A percentile compares a stretch with the other conserved stretches of the same genome.
Conservation (phyloP, 2,888 invertebrate species). For the Gymnoscelis rufifasciata region DNA sequence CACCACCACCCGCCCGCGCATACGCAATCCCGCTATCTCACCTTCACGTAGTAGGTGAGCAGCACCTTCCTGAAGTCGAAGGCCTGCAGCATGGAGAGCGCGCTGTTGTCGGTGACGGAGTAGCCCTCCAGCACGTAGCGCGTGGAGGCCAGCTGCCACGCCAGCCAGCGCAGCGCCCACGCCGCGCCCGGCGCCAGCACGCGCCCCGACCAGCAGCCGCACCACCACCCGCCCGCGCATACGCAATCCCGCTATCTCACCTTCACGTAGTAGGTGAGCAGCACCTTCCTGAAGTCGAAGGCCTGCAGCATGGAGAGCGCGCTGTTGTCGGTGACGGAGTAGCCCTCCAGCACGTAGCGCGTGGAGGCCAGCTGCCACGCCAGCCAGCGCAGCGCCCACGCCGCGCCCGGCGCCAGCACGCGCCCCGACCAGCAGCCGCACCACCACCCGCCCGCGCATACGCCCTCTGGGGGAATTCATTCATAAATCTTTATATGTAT, state of each 20-base stretch:
- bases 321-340: slow-evolving; percentile 98
- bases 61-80: slow-evolving; percentile 98
- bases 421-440: slow-evolving; percentile 74
- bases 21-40: too few species aligned
- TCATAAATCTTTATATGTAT: too few species aligned
- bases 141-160: slow-evolving; percentile 98
- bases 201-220: slow-evolving; percentile 78
- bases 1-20: slow-evolving; percentile 38
- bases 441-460: slow-evolving; percentile 38
- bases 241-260: slow-evolving; percentile 78
- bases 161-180: slow-evolving; percentile 97
- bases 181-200: slow-evolving; percentile 97
- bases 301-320: slow-evolving; percentile 98
- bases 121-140: slow-evolving; percentile 99
- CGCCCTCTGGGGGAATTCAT: slow-evolving; percentile 33
- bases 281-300: slow-evolving; percentile 96
- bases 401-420: slow-evolving; percentile 96
- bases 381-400: slow-evolving; percentile 97
- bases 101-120: slow-evolving; percentile 98
- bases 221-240: slow-evolving; percentile 38
- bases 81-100: slow-evolving; percentile 97
- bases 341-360: slow-evolving; percentile 99
- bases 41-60: slow-evolving; percentile 98
- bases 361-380: slow-evolving; percentile 98
- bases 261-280: slow-evolving; percentile 98